Evolutionary conservation across 2,888 invertebrate genomes (phyloP).

Genomic region (Phyllotreta striolata): DNA sequence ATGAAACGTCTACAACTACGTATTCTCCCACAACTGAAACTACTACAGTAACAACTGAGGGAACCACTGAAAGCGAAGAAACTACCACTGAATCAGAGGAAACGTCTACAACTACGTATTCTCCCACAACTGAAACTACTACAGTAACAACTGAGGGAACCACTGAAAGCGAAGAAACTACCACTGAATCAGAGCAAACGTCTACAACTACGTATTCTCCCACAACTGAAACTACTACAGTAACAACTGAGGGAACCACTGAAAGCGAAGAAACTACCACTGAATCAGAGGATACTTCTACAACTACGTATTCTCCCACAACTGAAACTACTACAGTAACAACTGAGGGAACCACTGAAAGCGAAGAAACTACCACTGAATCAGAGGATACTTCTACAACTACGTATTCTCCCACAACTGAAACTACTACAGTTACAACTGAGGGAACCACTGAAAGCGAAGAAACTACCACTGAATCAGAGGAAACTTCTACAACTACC

Average conservation of each 20-base stretch:
- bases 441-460: slow-evolving; percentile 1
- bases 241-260: neutral
- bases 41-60: neutral
- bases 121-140: neutral
- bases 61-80: neutral
- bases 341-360: neutral
- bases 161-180: neutral
- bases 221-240: slow-evolving; percentile 9
- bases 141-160: neutral
- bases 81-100: neutral
- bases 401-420: neutral
- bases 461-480: neutral
- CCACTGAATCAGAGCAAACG: neutral
- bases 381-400: no score
- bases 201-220: neutral
- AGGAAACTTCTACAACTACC: no score
- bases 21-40: neutral
- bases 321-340: slow-evolving; percentile 1
- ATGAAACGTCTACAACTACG: neutral
- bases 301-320: no score
- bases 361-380: neutral
- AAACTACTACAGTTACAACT: slow-evolving; percentile 7
- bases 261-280: neutral
- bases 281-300: no score
- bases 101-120: no score